Evolutionary conservation across 1,140 invertebrate species (phyloP), one percentile per base, ranked within the genome.

Genomic region (Lucilia sericata): DNA sequence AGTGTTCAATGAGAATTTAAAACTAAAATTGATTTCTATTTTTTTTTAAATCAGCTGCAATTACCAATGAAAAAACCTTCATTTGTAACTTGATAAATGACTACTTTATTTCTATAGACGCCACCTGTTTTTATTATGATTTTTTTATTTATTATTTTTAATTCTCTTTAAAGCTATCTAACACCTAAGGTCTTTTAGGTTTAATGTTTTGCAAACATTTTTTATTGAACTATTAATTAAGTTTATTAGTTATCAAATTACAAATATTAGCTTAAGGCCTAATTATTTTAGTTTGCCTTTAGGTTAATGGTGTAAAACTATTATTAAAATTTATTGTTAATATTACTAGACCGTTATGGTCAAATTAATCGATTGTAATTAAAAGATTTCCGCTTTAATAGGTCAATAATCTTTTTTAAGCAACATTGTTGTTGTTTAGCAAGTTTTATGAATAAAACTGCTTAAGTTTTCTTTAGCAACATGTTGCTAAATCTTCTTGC

Each of bases 31-130:
- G 51, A 70, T 70, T 70, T 70, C n/a, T n/a, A 21, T 70, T 70
- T 70, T 12, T n/a, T 0, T 21, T 21, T 70, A 70, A 70, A 70
- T 70, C 65, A 70, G 21, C 21, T 70, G 65, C 65, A 70, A 25
- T 70, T 70, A n/a, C 21, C 21, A 70, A 70, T 25, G 10, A 70
- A 30, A 30, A 30, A 21, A 21, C 65, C 65, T 70, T 70, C 65
- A 25, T 7, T 70, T 70, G 65, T 21, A 70, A 70, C 21, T 70
- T 70, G 65, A 70, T 70, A 70, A 55, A 55, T 55, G 60, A 17
- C n/a, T 70, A n/a, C 5, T 60, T 60, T 17, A 14, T 60, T 60
- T 60, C 10, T 42, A 42, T 55, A 21, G 21, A 70, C 65, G 65
- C 65, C 65, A 70, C 65, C 65, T 70, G 65, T 70, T 70, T 70